Percentiles rank a stretch among this genome's conserved stretches.
phyloP scores from a whole-genome alignment of 2,888 invertebrate species.

The Halictus ligatus region DNA sequence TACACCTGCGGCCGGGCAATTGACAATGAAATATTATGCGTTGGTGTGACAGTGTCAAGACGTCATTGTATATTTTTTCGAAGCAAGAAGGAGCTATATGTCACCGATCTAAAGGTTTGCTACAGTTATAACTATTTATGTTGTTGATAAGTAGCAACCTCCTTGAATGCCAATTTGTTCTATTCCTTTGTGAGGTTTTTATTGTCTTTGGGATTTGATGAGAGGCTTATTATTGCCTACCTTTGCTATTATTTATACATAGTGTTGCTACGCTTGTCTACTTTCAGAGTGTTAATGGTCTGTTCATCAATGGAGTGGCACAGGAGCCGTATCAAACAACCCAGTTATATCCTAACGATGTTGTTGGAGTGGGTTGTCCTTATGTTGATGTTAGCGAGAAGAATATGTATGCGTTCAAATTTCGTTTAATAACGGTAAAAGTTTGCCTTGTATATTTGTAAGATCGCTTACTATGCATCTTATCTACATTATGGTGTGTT shows the following conservation, averaged over 20 bases:
- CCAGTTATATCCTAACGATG: constrained; percentile 84
- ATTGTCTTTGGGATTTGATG: neutral
- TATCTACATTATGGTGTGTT: neutral
- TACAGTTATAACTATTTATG: neutral
- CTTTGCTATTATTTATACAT: neutral
- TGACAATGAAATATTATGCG: constrained; percentile 73
- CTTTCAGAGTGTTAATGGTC: constrained; percentile 87
- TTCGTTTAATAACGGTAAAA: constrained; percentile 52
- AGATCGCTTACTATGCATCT: neutral
- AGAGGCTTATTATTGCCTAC: too few relatives aligned
- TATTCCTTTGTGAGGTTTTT: neutral
- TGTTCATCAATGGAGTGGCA: constrained; percentile 85
- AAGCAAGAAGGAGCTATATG: constrained; percentile 63
- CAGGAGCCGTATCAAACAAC: constrained; percentile 83
- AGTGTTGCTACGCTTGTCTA: neutral
- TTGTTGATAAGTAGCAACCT: neutral
- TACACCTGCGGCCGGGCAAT: constrained; percentile 76
- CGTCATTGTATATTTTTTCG: constrained; percentile 76
- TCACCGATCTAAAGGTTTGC: constrained; percentile 75
- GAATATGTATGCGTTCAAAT: constrained; percentile 57
- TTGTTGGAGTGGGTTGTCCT: constrained; percentile 86
- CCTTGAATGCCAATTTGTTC: neutral
- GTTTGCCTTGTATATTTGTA: neutral
- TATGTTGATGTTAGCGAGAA: neutral
- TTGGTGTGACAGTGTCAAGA: constrained; percentile 75